Evolutionary conservation across 2,888 invertebrate species (phyloP).

Genomic region (Synanthedon andrenaeformis): DNA sequence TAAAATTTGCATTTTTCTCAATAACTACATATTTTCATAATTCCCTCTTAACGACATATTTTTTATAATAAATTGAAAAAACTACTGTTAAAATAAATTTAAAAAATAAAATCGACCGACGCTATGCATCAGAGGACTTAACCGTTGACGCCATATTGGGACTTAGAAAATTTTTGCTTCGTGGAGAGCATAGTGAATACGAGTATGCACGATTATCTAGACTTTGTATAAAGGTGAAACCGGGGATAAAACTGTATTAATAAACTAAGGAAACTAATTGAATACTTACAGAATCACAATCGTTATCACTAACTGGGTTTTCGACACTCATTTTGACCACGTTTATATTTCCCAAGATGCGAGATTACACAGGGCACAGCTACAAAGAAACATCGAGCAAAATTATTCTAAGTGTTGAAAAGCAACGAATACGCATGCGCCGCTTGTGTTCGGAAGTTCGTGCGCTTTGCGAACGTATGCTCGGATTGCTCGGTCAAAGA

Average conservation of each 20-base stretch:
- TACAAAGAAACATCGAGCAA: slow-evolving; percentile 1
- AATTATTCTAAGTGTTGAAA: slow-evolving; percentile 72
- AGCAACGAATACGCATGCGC: slow-evolving; percentile 73
- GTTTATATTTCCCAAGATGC: slow-evolving; percentile 39
- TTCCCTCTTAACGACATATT: background rate
- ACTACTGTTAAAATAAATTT: too few species aligned
- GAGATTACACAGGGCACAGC: slow-evolving; percentile 3
- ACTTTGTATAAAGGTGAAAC: slow-evolving; percentile 10
- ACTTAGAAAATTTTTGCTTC: slow-evolving; percentile 75
- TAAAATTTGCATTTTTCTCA: background rate
- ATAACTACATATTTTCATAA: background rate
- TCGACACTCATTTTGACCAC: slow-evolving; percentile 76
- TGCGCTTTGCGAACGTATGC: slow-evolving; percentile 6
- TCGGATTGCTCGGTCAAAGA: too few species aligned
- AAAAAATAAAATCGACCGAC: slow-evolving; percentile 26
- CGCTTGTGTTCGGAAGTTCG: slow-evolving; percentile 15
- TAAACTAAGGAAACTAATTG: slow-evolving; percentile 22
- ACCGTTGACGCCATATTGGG: slow-evolving; percentile 89
- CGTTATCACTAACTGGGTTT: slow-evolving; percentile 71
- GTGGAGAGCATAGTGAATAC: slow-evolving; percentile 50
- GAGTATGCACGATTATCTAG: slow-evolving; percentile 48
- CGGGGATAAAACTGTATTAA: slow-evolving; percentile 14
- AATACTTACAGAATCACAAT: slow-evolving; percentile 72
- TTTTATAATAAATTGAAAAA: background rate
- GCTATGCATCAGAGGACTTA: slow-evolving; percentile 72